Evolutionary conservation across 2,113 vertebrate species (phyloP).

Genomic region (Gobius niger): DNA sequence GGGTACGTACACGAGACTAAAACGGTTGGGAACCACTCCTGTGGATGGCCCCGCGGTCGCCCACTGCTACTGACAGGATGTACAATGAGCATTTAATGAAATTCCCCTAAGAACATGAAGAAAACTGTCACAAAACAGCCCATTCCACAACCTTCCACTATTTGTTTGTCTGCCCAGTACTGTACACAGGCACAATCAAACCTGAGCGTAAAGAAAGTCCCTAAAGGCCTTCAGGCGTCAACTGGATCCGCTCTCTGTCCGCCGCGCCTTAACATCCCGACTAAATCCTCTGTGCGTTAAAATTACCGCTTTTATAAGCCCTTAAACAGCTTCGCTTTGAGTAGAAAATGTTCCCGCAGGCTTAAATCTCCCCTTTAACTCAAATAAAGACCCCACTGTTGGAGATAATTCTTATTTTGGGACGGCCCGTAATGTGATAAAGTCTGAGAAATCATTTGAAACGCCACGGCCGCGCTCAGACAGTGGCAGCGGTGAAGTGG

Average conservation of each 20-base stretch:
- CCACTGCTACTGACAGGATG: too few relatives aligned
- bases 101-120: too few relatives aligned
- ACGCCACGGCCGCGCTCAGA: conserved; percentile 45
- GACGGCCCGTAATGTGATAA: conserved; percentile 52
- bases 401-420: conserved; percentile 57
- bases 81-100: too few relatives aligned
- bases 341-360: conserved; percentile 7
- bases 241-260: conserved; percentile 30
- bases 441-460: conserved; percentile 59
- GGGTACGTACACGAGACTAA: too few relatives aligned
- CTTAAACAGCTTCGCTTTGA: conserved; percentile 53
- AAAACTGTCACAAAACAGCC: too few relatives aligned
- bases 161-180: too few relatives aligned
- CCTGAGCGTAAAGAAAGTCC: not conserved
- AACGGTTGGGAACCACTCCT: too few relatives aligned
- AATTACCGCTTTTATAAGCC: conserved; percentile 43
- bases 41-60: too few relatives aligned
- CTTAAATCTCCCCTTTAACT: conserved; percentile 26
- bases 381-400: conserved; percentile 49
- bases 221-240: conserved; percentile 13
- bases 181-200: too few relatives aligned
- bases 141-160: not conserved
- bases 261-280: conserved; percentile 46
- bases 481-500: conserved; percentile 17
- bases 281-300: conserved; percentile 41